Base-by-base conservation (phyloP, 2,113 vertebrate genomes). In the Erinaceus europaeus region DNA sequence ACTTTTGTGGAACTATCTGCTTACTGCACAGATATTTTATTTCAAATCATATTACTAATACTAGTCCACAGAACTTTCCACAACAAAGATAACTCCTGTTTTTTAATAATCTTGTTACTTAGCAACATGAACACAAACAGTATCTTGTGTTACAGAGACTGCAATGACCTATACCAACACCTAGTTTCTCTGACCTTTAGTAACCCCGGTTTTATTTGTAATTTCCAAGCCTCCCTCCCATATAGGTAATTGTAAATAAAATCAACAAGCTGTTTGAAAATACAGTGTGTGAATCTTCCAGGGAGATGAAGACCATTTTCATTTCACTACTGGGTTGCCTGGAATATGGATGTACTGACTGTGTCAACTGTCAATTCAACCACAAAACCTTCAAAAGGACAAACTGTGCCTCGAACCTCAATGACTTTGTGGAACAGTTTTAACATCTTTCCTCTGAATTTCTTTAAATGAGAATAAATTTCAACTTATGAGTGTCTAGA, bases 101-200 rank as follows among this genome's bases (percentile, higher is more conserved):
- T 27, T 61, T 53, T 59, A 68, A 71, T 50, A n/a, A 69, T 40
- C 64, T 50, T n/a, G 14, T 59, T 40, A 69, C 42, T 40, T 61
- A 87, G 32, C 38, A 87, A 79, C 32, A 38, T 50, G 42, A 61
- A 50, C 46, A 74, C 74, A 87, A 87, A 87, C 52, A 34, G 27
- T 25, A 87, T 40, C 32, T 21, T 10, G 52, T 32, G 9, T 38
- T 59, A 32, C 3, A 40, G 40, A 36, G 5, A 78, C 13, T 40
- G 14, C 42, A 71, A 61, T 27, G 9, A 18, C 50, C 38, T 68
- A 68, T 21, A 25, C 48, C 62, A 76, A 55, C 36, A 68, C 13
- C 8, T 20, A 50, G 23, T 69, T 50, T 87, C 38, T 76, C 46
- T 75, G 36, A 21, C 67, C 10, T 27, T 86, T 65, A 75, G 71